These are phyloP conservation scores for Erythrolamprus reginae DNA, from an alignment of 2,113 vertebrate genomes.

Conservation along the genomic window DNA sequence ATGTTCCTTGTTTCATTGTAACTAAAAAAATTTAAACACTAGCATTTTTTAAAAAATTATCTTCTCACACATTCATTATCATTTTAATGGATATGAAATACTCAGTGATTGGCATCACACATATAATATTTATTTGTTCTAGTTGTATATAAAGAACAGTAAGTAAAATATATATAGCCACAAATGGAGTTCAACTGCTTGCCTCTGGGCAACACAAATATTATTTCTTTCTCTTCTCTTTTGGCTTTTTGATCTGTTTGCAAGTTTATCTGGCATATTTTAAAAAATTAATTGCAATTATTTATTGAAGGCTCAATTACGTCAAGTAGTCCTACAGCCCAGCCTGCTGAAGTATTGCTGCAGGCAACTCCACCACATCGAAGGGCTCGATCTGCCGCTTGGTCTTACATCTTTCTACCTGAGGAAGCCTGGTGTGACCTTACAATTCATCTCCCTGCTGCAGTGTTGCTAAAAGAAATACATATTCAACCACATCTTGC, in stretches of 20 bases:
- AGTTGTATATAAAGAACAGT: not conserved
- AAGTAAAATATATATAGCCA: not conserved
- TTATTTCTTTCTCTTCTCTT: not conserved
- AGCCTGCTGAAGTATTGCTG: conserved; percentile 93
- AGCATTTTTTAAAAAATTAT: not conserved
- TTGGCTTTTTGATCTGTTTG: no score
- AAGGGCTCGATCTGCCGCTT: conserved; percentile 91
- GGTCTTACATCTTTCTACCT: conserved; percentile 97
- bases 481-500: conserved; percentile 98
- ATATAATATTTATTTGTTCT: not conserved
- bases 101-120: not conserved
- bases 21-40: not conserved
- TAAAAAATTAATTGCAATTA: not conserved
- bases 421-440: conserved; percentile 99
- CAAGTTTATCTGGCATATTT: not conserved
- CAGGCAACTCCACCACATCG: conserved; percentile 95
- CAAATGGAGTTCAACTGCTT: not conserved
- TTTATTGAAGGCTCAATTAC: conserved; percentile 86
- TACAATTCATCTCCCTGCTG: conserved; percentile 94
- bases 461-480: conserved; percentile 94
- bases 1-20: not conserved
- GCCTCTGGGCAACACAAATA: not conserved
- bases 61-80: not conserved
- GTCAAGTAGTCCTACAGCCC: conserved; percentile 97
- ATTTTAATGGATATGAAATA: not conserved